Base-by-base conservation (phyloP, 2,888 invertebrate species). In the Napeogenes inachia region DNA sequence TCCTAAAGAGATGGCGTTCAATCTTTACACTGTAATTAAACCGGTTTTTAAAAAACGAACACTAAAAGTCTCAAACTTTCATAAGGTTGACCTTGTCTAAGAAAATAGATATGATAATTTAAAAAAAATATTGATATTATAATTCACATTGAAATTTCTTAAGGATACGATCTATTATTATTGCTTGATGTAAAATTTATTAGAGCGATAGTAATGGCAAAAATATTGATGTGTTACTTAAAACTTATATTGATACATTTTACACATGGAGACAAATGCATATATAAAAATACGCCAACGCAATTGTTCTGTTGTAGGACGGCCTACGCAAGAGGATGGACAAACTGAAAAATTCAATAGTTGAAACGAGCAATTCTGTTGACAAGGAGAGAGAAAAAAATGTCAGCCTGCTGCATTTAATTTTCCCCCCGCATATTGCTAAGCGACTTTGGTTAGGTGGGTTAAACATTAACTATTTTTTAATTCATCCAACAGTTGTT, bases 361-460 rank as follows among this genome's bases (percentile, higher is more conserved):
- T 98, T 85, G 97, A 97, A 82, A 97, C 97, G 13, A 98, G 96
- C 76, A 93, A 94, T 72, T 98, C 98, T 0, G 98, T 98, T 0
- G 97, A 97, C 77, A 95, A 96, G 71, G 98, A 98, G 80, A 92
- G 98, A 69, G 96, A 97, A 86, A 98, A 98, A 89, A 98, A 98
- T 78, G 98, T 98, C 76, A 97, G 97, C 72, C 92, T 98, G 8
- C 92, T 98, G 59, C 97, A 98, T 85, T 92, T 98, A 78, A 98
- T 98, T 87, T 98, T 98, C 80, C 98, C 98, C 13, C 97, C 97
- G 42, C 96, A 97, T 80, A 97, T 98, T 71, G 98, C 98, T 4
- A 97, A 97, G 83, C 93, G 97, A 65, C 92, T 98, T 55, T 98
- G 98, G 98, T 90, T 97, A 71, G 98, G 97, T 96, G 90, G 92